These are phyloP conservation scores for Percopsis omiscomaycus DNA, from an alignment of 2,797 vertebrate species.

Conservation along the genomic window DNA sequence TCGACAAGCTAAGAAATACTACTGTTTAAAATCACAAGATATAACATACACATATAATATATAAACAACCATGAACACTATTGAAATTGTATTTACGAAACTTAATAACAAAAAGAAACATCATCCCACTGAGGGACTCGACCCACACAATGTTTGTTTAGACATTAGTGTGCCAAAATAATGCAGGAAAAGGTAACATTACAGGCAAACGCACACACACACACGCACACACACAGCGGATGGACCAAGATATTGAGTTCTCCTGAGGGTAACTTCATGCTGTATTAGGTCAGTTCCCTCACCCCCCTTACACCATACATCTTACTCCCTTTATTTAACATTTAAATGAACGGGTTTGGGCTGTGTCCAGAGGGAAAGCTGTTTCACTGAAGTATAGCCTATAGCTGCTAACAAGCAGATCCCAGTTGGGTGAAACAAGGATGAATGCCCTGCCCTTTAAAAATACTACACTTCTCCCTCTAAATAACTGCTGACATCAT, in stretches of 20 bases:
- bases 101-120: too few species aligned
- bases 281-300: conserved; percentile 43
- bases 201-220: conserved; percentile 16
- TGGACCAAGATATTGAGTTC: conserved; percentile 43
- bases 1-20: too few species aligned
- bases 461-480: conserved; percentile 11
- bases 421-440: conserved; percentile 20
- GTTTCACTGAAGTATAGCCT: conserved; percentile 20
- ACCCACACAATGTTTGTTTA: too few species aligned
- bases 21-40: too few species aligned
- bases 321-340: conserved; percentile 35
- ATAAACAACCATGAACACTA: background rate
- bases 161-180: too few species aligned
- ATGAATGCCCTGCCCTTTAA: conserved; percentile 11
- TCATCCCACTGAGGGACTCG: too few species aligned
- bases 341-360: conserved; percentile 41
- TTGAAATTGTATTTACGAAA: conserved; percentile 7
- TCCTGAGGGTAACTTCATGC: conserved; percentile 53
- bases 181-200: conserved; percentile 25
- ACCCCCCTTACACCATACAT: conserved; percentile 42
- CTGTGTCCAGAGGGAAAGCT: conserved; percentile 33
- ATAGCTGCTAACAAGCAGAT: conserved; percentile 22
- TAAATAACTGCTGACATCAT: conserved; percentile 28
- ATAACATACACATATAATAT: too few species aligned
- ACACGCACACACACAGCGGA: conserved; percentile 27